Evolutionary conservation across 92 coral and sea anemone genomes (phyloP), one percentile per base, ranked within the genome.

Genomic region (Pocillopora grandis): DNA sequence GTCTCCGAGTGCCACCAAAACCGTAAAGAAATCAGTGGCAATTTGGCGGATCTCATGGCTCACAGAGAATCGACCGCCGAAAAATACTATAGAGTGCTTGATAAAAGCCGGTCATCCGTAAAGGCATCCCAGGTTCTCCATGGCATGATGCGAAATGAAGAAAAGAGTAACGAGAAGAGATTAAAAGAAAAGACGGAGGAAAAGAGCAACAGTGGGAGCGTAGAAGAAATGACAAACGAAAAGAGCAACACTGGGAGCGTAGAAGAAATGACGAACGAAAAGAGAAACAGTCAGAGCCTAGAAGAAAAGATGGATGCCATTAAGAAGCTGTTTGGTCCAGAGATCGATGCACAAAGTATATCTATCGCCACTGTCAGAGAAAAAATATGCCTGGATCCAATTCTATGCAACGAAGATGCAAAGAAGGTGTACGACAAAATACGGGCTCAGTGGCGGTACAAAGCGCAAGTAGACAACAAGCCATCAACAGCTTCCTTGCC

Each of bases 31-130:
- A 79, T 84, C 74, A 84, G 84, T n/a, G 71, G 79, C 55, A 88
- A 88, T 12, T 72, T 89, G 27, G 92, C 90, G 2, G 84, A 85
- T 66, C 85, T 85, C 19, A 89, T 85, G 92, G 92, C 92, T 3
- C 92, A 89, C 61, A 56, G 79, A n/a, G 92, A 85, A 77, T 58
- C 65, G 10, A 89, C 92, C 48, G 89, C 90, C 13, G 67, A 76
- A 58, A 86, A 81, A 17, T 89, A 85, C 77, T 89, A 85, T 76
- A 37, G 72, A 17, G 59, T 79, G 2, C 13, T 68, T 11, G 83
- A 89, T 48, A 85, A 85, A 74, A 59, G 81, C 35, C 49, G 66
- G 59, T 73, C 86, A 1, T 79, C 87, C 2, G 79, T 85, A 52
- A 80, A 89, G n/a, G 92, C 87, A 60, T 89, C 92, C 36, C 68